Percentiles rank a stretch among this genome's conserved stretches.
phyloP scores from a whole-genome alignment of 2,888 invertebrate genomes.

The Chymomyza caudatula region DNA sequence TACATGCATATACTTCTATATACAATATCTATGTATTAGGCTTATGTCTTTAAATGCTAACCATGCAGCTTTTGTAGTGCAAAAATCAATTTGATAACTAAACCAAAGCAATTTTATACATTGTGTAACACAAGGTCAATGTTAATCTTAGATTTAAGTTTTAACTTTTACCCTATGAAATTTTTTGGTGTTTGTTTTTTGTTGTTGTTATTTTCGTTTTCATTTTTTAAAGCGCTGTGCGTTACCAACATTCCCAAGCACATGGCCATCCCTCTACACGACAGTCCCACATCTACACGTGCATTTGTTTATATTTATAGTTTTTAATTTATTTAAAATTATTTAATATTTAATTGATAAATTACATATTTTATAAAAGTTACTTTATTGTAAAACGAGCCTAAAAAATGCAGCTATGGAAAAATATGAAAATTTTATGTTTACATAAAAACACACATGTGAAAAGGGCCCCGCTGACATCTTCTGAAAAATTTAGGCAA shows the following conservation, averaged over 20 bases:
- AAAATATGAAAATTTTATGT: no score
- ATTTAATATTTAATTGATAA: conserved; percentile 28
- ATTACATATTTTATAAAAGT: neutral
- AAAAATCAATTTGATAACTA: neutral
- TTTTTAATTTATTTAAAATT: conserved; percentile 41
- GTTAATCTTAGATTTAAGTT: neutral
- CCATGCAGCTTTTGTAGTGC: neutral
- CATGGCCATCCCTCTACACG: conserved; percentile 11
- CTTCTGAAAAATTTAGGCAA: no score
- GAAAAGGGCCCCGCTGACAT: no score
- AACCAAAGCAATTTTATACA: neutral
- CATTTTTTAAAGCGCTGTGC: conserved; percentile 33
- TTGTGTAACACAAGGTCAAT: neutral
- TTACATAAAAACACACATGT: no score
- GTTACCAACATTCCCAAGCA: conserved; percentile 27
- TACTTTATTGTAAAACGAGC: neutral
- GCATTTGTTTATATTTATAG: conserved; percentile 46
- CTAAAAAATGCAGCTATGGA: no score
- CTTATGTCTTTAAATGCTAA: neutral
- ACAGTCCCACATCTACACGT: conserved; percentile 17
- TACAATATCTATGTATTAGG: neutral
- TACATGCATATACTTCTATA: neutral
- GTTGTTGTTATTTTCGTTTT: conserved; percentile 6
- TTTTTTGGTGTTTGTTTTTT: neutral
- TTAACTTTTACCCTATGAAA: neutral